Evolutionary conservation across 2,797 vertebrate species (phyloP), one percentile per base, ranked within the genome.

Genomic region (Mormyrops boulengeri): DNA sequence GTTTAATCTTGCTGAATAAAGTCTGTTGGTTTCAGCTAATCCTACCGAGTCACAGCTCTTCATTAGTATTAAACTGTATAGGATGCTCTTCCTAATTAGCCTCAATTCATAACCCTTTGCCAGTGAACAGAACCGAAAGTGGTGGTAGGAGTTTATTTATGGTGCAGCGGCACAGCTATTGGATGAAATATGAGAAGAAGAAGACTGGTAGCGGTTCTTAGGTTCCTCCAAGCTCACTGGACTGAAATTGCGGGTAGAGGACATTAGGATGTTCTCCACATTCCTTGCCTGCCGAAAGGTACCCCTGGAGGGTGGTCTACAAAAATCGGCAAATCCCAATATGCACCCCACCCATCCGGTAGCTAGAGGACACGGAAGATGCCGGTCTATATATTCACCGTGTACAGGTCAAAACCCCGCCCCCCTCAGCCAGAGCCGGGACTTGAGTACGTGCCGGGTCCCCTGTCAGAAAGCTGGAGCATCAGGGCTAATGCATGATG

Each of bases 401-500:
- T 44, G 30, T 30, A 8, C 17, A 41, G 85, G 53, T 57, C 52
- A 38, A 41, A 60, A 87, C 30, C 30, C 52, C 17, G 14, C 6
- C 52, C 85, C 50, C 26, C 17, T 60, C 53, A 52, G 30, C 17
- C 30, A 55, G 30, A 34, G 52, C 17, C 12, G 30, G 30, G 50
- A 57, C 53, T 30, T 85, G n/a, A 86, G 84, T 52, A 17, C 11
- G 50, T 86, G n/a, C 19, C 0, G 47, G 53, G 53, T 53, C 2
- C 85, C 49, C 47, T 34, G 85, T 4, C 30, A 60, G 85, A 38
- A 38, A 93, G 88, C 17, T 84, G 88, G 92, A 88, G 91, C 66
- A 90, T 91, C 87, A 52, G 12, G 85, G 47, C 49, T 92, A 91
- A 92, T 89, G 88, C 6, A 60, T 91, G 69, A 84, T 73, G 89